Conservation (phyloP, 2,888 invertebrate genomes). For the Protophormia terraenovae region DNA sequence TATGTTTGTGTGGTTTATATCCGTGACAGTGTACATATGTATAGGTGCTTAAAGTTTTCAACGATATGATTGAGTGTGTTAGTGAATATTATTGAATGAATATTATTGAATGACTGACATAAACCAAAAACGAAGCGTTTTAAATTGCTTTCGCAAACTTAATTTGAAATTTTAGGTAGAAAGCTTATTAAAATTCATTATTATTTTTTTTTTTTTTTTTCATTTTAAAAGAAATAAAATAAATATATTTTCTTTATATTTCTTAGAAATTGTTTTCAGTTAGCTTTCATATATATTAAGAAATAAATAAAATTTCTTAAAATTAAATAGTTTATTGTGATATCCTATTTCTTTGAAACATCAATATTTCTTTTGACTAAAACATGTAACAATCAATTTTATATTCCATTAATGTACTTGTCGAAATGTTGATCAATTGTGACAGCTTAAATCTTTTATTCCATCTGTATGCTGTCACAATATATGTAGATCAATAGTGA, state of each 20-base stretch:
- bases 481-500: not conserved
- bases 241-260: no score
- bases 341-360: not conserved
- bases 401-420: not conserved
- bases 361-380: not conserved
- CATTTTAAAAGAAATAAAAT: no score
- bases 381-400: not conserved
- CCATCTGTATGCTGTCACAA: not conserved
- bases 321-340: no score
- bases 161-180: not conserved
- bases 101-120: not conserved
- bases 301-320: no score
- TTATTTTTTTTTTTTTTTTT: no score
- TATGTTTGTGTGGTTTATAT: no score
- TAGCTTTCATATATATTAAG: no score
- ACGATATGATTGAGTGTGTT: not conserved
- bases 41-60: not conserved
- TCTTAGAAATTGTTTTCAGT: no score
- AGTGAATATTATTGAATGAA: slow-evolving; percentile 10
- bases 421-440: not conserved
- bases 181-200: no score
- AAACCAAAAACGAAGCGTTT: not conserved
- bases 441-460: slow-evolving; percentile 5
- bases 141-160: not conserved
- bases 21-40: not conserved